Evolutionary conservation across 2,797 vertebrate species (phyloP), one percentile per base, ranked within the genome.

Genomic region (Argentina silus): DNA sequence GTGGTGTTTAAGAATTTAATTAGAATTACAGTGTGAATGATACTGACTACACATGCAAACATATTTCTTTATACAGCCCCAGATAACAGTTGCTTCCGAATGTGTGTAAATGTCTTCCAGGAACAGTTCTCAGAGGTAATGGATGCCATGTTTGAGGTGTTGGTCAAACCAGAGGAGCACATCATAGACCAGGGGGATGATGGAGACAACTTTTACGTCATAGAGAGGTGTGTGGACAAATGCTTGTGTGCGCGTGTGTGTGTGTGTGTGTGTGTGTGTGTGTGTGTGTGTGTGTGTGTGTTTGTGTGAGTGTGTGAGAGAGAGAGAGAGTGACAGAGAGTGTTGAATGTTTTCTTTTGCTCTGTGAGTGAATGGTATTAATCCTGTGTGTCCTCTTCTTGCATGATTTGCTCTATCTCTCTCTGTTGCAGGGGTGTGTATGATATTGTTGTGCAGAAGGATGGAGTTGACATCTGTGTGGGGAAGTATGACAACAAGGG

Each of bases 191-290:
- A 98, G 87, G 96, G 96, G 69, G 96, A 96, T 6, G 96, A 98
- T 27, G 97, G 97, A 75, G 97, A 99, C 92, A 98, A 98, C 78
- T 98, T 99, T 87, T 99, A 99, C 57, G 95, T 99, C 23, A 90
- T 98, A 74, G 97, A 98, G 84, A 91, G 93, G 97, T 97, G 87
- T 84, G 91, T 64, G 43, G 83, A 79, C 15, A 19, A 55, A 60
- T 36, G 43, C 19, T 48, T n/a, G 19, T 10, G 19, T 45, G 44
- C 42, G 17, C 23, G 53, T 59, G 51, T 61, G 19, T 7, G 21
- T 68, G 14, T 43, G 50, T 5, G 17, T 36, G 27, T 36, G 27
- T 36, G 27, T 1, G 27, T 4, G 4, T 36, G 27, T 36, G 27
- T 36, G 27, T 4, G 1, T 8, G 21, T 55, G 23, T 43, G 50